A percentile compares a stretch with the other conserved stretches of the same genome.
Evolutionary conservation across 2,797 vertebrate genomes (phyloP).

Genomic region (Xenops minutus): DNA sequence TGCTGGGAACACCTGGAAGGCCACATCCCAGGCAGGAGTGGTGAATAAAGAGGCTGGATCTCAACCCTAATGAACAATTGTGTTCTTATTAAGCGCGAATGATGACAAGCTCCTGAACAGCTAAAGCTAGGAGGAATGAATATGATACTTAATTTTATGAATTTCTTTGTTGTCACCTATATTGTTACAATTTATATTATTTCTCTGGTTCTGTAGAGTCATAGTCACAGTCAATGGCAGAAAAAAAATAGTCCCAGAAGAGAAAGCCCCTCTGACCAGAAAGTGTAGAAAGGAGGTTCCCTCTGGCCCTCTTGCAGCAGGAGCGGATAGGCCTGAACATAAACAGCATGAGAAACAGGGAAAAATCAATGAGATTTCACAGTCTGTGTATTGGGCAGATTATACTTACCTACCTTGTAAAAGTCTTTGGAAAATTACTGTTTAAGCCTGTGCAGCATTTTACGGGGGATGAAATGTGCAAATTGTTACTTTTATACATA

Average conservation of each 20-base stretch:
- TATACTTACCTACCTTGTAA: neutral
- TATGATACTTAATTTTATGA: neutral
- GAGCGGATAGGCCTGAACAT: neutral
- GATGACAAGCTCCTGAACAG: neutral
- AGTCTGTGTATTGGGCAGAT: neutral
- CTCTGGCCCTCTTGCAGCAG: neutral
- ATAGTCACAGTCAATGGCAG: neutral
- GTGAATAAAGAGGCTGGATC: neutral
- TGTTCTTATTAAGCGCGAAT: neutral
- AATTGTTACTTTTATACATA: neutral
- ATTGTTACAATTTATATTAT: neutral
- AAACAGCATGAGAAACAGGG: neutral
- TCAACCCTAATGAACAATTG: neutral
- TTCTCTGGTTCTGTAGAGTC: neutral
- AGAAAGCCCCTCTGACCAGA: neutral
- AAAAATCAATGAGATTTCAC: neutral
- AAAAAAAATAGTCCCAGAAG: neutral
- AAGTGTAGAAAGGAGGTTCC: accelerated
- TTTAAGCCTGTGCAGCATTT: neutral
- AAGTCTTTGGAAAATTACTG: neutral
- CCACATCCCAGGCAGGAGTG: neutral
- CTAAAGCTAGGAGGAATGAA: neutral
- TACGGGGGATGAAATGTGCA: neutral
- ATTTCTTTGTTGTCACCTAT: neutral
- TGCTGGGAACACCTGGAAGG: neutral